Base-by-base conservation (phyloP, 2,113 vertebrate genomes). In the Thermophis baileyi region DNA sequence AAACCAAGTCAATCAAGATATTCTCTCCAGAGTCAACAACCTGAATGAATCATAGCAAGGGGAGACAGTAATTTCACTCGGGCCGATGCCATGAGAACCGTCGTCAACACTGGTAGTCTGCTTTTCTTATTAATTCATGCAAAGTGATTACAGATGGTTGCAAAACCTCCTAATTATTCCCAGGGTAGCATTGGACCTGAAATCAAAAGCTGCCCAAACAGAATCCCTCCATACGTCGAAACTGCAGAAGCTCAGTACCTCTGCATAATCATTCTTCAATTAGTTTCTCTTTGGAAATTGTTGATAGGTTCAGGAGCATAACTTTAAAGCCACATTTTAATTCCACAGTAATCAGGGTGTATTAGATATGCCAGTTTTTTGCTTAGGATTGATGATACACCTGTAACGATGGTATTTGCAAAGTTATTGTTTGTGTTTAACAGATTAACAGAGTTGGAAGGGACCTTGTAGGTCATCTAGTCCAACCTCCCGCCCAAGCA, bases 81-180 rank as follows among this genome's bases (percentile, higher is more conserved):
- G 94, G 94, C 47, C 88, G 69, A 27, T 89, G 46, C 30, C 30
- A 53, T 49, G 40, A 94, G 91, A 49, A 93, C 94, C 93, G 92
- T 90, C 40, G 53, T 93, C 93, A 94, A 94, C 74, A 81, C 93
- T 85, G 86, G 85, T 94, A 92, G 95, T 90, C 90, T 54, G 81
- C 87, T 92, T 94, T 92, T 87, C 93, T 88, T 92, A 89, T 96
- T 96, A 95, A 96, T 97, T 96, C 95, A 95, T 90, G 47, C 90
- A 87, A 93, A 44, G 27, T 54, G 40, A 92, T 92, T 60, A 85
- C 85, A 60, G 44, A 60, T 69, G 94, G 87, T 95, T 97, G 93
- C 94, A 95, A 93, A 93, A 95, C 91, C 91, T 95, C 95, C 69
- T 94, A 86, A 95, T 96, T 94, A 94, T 55, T 74, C 69, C 89